Evolutionary conservation across 1,140 invertebrate species (phyloP).

Genomic region (Aleiodes sp.): DNA sequence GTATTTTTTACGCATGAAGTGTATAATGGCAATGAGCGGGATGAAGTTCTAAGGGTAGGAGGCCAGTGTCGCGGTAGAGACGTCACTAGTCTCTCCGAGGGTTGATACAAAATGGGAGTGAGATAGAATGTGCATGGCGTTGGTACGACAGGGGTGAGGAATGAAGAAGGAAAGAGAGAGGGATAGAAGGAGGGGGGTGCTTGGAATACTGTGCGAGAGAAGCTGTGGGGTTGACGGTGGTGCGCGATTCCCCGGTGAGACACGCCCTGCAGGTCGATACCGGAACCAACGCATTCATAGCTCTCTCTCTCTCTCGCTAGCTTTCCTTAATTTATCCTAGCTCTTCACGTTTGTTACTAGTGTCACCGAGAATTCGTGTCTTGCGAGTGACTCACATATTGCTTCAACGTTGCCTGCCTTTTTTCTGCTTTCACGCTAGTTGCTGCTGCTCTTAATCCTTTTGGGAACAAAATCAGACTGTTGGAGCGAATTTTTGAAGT

Average conservation of each 20-base stretch:
- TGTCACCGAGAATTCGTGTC: too few relatives aligned
- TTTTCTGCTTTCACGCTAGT: too few relatives aligned
- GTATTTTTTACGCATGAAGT: constrained; percentile 28
- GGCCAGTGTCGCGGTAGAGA: not conserved
- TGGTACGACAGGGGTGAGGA: constrained; percentile 17
- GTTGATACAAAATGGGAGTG: not conserved
- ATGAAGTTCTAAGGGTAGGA: not conserved
- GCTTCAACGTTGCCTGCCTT: too few relatives aligned
- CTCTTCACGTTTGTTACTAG: too few relatives aligned
- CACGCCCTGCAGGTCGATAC: constrained; percentile 56
- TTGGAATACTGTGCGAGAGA: constrained; percentile 4
- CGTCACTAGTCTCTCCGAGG: not conserved
- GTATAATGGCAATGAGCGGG: constrained; percentile 37
- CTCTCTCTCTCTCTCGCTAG: constrained; percentile 10
- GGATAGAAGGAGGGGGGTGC: constrained; percentile 4
- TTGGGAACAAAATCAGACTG: too few relatives aligned
- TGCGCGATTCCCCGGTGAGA: constrained; percentile 51
- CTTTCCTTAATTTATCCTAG: constrained; percentile 6
- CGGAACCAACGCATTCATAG: constrained; percentile 50
- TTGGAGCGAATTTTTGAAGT: too few relatives aligned
- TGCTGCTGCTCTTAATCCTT: too few relatives aligned
- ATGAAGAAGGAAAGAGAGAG: not conserved
- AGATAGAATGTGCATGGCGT: constrained; percentile 10
- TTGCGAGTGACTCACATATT: too few relatives aligned
- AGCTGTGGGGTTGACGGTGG: constrained; percentile 41